Conservation (phyloP, 2,113 vertebrate genomes). For the Apistogramma diplotaenia region DNA sequence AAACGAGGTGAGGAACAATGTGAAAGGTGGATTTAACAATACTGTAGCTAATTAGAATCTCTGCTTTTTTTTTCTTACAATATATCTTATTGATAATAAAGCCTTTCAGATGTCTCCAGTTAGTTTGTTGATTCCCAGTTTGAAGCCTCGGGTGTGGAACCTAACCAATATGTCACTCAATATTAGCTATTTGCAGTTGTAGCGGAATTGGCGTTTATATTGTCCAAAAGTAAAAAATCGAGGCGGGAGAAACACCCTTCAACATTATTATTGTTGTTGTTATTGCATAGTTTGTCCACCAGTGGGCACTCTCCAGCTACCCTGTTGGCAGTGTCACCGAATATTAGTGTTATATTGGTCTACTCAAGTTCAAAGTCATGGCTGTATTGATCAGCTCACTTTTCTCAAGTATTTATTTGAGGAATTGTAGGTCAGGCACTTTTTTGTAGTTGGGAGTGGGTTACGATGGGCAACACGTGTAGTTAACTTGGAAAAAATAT, state of each 20-base stretch:
- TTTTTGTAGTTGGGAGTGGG: too few relatives aligned
- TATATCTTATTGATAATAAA: not conserved
- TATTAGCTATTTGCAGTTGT: not conserved
- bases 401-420: too few relatives aligned
- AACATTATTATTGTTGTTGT: not conserved
- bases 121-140: not conserved
- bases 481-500: too few relatives aligned
- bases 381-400: rapidly evolving
- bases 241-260: not conserved
- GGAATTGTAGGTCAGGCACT: too few relatives aligned
- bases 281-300: not conserved
- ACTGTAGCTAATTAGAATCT: not conserved
- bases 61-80: not conserved
- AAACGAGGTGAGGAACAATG: conserved; percentile 77
- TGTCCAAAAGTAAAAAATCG: not conserved
- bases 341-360: not conserved
- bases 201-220: not conserved
- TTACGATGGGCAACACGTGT: too few relatives aligned
- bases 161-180: not conserved
- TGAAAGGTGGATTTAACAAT: too few relatives aligned
- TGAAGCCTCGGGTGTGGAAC: not conserved
- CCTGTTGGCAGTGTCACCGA: too few relatives aligned
- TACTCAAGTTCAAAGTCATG: not conserved
- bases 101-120: not conserved
- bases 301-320: not conserved